Conservation (phyloP, 2,888 invertebrate species). For the Melolontha melolontha region DNA sequence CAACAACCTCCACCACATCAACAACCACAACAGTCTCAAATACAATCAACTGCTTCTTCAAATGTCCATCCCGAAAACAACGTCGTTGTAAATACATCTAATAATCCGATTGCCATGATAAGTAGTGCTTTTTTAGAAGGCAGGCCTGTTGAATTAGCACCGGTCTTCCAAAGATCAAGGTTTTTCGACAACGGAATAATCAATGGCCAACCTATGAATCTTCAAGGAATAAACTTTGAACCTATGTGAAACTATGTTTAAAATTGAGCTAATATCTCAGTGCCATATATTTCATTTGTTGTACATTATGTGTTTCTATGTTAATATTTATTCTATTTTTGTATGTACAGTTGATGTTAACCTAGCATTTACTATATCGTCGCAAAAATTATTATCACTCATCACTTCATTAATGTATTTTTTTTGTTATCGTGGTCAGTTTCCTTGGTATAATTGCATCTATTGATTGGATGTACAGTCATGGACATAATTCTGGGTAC, state of each 20-base stretch:
- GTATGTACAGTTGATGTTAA: constrained; percentile 11
- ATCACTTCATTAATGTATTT: too few relatives aligned
- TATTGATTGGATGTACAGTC: too few relatives aligned
- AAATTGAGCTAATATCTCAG: constrained; percentile 15
- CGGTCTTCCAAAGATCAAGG: constrained; percentile 67
- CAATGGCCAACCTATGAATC: constrained; percentile 71
- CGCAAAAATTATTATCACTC: too few relatives aligned
- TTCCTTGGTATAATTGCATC: too few relatives aligned
- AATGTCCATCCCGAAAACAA: constrained; percentile 65
- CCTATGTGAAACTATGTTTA: constrained; percentile 69
- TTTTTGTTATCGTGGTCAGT: too few relatives aligned
- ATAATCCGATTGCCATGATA: constrained; percentile 74
- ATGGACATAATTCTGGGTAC: too few relatives aligned
- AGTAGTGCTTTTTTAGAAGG: constrained; percentile 76
- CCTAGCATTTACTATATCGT: constrained; percentile 5
- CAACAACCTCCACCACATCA: constrained; percentile 67
- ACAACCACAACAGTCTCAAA: constrained; percentile 56
- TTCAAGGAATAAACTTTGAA: constrained; percentile 82
- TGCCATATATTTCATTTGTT: constrained; percentile 29
- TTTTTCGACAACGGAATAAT: constrained; percentile 58
- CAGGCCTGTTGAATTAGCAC: constrained; percentile 77
- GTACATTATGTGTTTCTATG: constrained; percentile 4
- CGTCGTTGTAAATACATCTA: constrained; percentile 44
- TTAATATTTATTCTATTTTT: constrained; percentile 17
- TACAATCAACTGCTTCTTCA: constrained; percentile 53